Conservation (phyloP, 2,113 vertebrate genomes). For the Reinhardtius hippoglossoides region DNA sequence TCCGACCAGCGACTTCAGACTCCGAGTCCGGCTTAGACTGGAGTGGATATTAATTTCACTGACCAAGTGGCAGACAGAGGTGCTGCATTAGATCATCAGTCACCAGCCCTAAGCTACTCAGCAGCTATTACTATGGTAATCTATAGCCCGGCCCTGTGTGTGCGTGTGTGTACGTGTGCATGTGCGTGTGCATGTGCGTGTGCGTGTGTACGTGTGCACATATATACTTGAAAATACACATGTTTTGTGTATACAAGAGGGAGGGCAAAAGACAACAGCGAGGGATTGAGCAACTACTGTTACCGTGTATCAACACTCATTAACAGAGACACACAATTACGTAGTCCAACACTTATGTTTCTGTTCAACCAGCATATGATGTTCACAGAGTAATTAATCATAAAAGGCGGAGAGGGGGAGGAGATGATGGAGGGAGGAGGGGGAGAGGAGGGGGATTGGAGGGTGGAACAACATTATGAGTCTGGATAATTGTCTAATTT, state of each 20-base stretch:
- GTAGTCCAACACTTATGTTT: slow-evolving; percentile 75
- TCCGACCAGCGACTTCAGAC: slow-evolving; percentile 44
- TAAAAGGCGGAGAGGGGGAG: slow-evolving; percentile 78
- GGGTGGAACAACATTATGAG: slow-evolving; percentile 79
- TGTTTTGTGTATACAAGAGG: slow-evolving; percentile 29
- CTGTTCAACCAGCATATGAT: slow-evolving; percentile 81
- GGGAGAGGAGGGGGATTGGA: slow-evolving; percentile 11
- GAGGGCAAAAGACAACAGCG: slow-evolving; percentile 54
- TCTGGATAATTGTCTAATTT: slow-evolving; percentile 82
- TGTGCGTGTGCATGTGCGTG: too few species aligned
- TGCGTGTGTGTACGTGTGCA: neutral
- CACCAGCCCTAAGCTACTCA: slow-evolving; percentile 78
- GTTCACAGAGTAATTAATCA: slow-evolving; percentile 83
- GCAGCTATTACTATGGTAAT: slow-evolving; percentile 81
- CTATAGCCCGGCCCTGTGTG: slow-evolving; percentile 48
- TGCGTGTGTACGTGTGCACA: neutral
- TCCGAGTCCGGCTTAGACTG: slow-evolving; percentile 47
- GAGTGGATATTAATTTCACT: slow-evolving; percentile 79
- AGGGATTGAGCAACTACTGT: slow-evolving; percentile 58
- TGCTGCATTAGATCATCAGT: slow-evolving; percentile 74
- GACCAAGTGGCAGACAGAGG: slow-evolving; percentile 77
- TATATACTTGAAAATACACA: slow-evolving; percentile 27
- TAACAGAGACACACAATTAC: slow-evolving; percentile 81
- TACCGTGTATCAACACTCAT: slow-evolving; percentile 75
- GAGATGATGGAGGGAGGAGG: slow-evolving; percentile 44